Conservation (phyloP, 2,113 vertebrate species). For the Cyanoramphus novaezelandiae region DNA sequence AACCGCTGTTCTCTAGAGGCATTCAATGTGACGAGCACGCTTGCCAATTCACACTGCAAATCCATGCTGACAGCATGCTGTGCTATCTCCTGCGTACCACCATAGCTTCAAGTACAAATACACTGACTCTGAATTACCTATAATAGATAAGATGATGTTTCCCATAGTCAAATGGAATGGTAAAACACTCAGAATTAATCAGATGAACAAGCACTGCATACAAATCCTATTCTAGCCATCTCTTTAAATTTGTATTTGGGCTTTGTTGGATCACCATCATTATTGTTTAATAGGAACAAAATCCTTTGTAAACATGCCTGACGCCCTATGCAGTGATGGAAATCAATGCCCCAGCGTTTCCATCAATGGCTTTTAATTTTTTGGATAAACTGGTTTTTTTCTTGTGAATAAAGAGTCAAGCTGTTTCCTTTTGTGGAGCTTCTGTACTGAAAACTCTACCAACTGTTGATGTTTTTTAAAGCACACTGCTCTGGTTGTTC, state of each 20-base stretch:
- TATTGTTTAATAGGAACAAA: neutral
- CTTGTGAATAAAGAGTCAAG: constrained; percentile 57
- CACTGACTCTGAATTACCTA: neutral
- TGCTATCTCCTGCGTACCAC: neutral
- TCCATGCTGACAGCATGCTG: neutral
- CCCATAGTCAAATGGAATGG: neutral
- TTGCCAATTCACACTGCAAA: constrained; percentile 53
- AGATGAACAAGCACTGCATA: neutral
- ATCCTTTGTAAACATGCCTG: neutral
- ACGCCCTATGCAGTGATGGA: neutral
- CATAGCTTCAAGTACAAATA: neutral
- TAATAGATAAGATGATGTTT: neutral
- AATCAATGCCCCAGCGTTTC: neutral
- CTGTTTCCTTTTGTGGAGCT: constrained; percentile 67
- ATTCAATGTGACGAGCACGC: neutral
- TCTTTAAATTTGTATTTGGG: neutral
- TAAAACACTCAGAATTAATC: neutral
- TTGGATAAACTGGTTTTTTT: constrained; percentile 32
- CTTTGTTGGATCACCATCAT: neutral
- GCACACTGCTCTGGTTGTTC: constrained; percentile 36
- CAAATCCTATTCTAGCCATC: neutral
- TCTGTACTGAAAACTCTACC: constrained; percentile 64
- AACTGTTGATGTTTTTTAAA: constrained; percentile 56
- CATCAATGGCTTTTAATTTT: constrained; percentile 53
- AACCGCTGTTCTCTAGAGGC: constrained; percentile 40